A percentile compares a stretch with the other conserved stretches of the same genome.
These are phyloP conservation scores for Eueremaeus valkanovi DNA, from an alignment of 2,888 invertebrate genomes.

Conservation along the genomic window DNA sequence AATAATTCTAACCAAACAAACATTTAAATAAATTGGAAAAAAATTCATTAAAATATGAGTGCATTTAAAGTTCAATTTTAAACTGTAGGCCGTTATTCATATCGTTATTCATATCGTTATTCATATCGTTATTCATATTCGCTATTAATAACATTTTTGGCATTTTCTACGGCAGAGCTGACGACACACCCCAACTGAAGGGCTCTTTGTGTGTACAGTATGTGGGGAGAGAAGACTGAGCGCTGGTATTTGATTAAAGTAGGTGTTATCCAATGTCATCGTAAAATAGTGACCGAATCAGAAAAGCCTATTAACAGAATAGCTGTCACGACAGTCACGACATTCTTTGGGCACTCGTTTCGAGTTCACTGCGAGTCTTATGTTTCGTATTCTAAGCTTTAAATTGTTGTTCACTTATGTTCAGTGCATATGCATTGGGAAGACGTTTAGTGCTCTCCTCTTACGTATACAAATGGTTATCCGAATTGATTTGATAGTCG, in stretches of 20 bases:
- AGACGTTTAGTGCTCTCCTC: conserved; percentile 30
- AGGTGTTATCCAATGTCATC: conserved; percentile 17
- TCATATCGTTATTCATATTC: too few relatives aligned
- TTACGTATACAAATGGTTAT: conserved; percentile 42
- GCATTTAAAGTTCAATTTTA: conserved; percentile 6
- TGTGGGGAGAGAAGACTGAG: background rate
- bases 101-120: too few relatives aligned
- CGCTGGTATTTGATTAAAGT: conserved; percentile 19
- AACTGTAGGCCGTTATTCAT: conserved; percentile 25
- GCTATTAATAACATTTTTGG: background rate
- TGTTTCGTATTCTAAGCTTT: too few relatives aligned
- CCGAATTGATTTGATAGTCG: conserved; percentile 42
- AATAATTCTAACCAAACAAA: conserved; percentile 4
- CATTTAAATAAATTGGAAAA: conserved; percentile 10
- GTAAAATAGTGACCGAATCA: conserved; percentile 16
- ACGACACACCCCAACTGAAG: conserved; percentile 27
- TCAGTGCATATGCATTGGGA: conserved; percentile 12
- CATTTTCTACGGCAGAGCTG: background rate
- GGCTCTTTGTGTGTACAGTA: too few relatives aligned
- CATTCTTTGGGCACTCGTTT: background rate
- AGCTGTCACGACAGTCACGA: background rate
- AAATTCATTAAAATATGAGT: background rate
- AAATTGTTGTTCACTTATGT: conserved; percentile 28
- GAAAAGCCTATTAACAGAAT: background rate
- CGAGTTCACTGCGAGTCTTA: too few relatives aligned